These are phyloP conservation scores for Squalus acanthias DNA, from an alignment of 2,797 vertebrate genomes.

Conservation along the genomic window DNA sequence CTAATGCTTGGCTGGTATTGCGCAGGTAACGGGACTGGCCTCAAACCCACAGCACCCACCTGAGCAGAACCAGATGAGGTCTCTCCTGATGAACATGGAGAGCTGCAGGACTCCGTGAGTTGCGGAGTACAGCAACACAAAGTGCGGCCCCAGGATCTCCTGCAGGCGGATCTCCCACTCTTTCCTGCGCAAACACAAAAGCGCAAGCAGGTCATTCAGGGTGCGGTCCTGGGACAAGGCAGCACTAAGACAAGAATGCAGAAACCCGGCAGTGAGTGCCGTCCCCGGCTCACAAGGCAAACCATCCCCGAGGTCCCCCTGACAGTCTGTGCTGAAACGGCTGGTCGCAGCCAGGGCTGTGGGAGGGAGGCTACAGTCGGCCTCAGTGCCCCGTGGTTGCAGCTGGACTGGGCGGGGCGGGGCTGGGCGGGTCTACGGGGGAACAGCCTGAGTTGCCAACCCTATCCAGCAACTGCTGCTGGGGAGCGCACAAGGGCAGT, in stretches of 20 bases:
- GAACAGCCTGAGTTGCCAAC: not conserved
- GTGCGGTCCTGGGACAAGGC: constrained; percentile 31
- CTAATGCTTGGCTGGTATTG: not conserved
- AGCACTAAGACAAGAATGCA: constrained; percentile 35
- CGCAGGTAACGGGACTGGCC: not conserved
- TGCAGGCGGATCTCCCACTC: constrained; percentile 94
- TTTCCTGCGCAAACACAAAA: constrained; percentile 58
- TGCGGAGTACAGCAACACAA: constrained; percentile 81
- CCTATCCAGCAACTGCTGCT: not conserved
- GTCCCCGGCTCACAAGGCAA: not conserved
- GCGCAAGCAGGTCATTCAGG: not conserved
- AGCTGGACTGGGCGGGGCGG: not conserved
- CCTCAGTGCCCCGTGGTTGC: not conserved
- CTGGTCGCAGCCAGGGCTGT: not conserved
- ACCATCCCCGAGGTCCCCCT: not conserved
- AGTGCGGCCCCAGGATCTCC: constrained; percentile 87
- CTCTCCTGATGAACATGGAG: constrained; percentile 79
- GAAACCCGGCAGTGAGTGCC: not conserved
- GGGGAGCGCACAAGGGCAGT: not conserved
- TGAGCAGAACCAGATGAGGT: constrained; percentile 98
- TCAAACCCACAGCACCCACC: constrained; percentile 55
- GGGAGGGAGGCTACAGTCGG: not conserved
- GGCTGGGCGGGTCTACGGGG: not conserved
- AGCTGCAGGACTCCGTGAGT: constrained; percentile 87
- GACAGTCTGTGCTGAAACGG: not conserved